phyloP scores from a whole-genome alignment of 2,888 invertebrate species.

The Lutraria lutraria region DNA sequence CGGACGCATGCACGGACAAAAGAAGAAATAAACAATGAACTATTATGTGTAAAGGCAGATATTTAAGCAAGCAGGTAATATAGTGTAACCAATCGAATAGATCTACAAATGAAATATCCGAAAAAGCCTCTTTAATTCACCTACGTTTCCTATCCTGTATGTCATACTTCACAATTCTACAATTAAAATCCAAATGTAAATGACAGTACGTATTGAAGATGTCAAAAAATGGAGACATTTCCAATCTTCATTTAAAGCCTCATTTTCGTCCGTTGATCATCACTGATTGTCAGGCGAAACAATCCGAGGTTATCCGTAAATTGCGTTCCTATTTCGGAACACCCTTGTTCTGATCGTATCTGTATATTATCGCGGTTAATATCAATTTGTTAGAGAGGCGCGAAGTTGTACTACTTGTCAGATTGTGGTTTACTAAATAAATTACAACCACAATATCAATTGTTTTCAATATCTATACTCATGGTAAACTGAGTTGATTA shows the following conservation, averaged over 20 bases:
- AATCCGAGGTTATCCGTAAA: constrained; percentile 31
- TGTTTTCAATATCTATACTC: not conserved
- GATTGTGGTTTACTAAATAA: not conserved
- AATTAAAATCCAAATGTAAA: constrained; percentile 18
- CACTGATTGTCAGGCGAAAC: constrained; percentile 36
- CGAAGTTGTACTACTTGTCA: constrained; percentile 39
- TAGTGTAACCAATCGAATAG: too few species aligned
- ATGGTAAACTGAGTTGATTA: not conserved
- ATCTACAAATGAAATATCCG: not conserved
- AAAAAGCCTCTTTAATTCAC: constrained; percentile 23
- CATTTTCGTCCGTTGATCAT: constrained; percentile 12
- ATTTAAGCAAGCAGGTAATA: too few species aligned
- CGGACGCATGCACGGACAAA: too few species aligned
- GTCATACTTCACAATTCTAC: constrained; percentile 6
- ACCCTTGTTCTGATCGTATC: constrained; percentile 54
- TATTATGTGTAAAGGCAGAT: too few species aligned
- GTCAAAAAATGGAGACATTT: constrained; percentile 43
- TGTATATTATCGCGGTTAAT: constrained; percentile 47
- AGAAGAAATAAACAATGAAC: too few species aligned
- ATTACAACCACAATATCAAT: not conserved
- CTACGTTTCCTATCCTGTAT: constrained; percentile 25
- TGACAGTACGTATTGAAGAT: constrained; percentile 51
- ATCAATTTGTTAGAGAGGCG: constrained; percentile 45
- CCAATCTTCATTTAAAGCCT: constrained; percentile 9
- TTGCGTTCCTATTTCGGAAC: constrained; percentile 42